Evolutionary conservation across 2,113 vertebrate genomes (phyloP).

Genomic region (Phocoena phocoena): DNA sequence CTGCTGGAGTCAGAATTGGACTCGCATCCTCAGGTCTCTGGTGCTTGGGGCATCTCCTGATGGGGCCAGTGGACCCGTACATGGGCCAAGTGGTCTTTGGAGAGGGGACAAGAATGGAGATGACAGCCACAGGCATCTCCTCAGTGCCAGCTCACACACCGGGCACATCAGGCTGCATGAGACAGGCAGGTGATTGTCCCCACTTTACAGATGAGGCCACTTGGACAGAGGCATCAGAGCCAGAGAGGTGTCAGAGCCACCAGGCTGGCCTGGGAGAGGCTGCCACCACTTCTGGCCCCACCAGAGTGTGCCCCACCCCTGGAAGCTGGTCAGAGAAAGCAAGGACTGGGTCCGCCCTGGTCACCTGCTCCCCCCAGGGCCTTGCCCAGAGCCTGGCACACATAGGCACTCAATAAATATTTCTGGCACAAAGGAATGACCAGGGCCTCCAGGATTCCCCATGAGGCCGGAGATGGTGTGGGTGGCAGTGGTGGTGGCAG

Average conservation of each 20-base stretch:
- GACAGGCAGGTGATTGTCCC: background rate
- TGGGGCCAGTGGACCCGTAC: background rate
- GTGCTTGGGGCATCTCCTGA: background rate
- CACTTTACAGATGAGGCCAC: background rate
- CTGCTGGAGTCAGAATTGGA: background rate
- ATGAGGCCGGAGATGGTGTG: background rate
- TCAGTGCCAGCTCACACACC: fast-evolving
- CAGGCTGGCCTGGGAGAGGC: background rate
- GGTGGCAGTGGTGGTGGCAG: fast-evolving
- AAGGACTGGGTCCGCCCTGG: background rate
- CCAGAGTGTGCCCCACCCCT: no score
- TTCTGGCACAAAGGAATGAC: background rate
- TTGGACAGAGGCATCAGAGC: background rate
- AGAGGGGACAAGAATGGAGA: fast-evolving
- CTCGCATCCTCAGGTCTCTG: background rate
- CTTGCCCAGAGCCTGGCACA: background rate
- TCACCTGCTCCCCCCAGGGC: background rate
- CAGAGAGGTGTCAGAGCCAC: background rate
- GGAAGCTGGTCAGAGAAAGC: background rate
- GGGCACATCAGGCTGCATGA: background rate
- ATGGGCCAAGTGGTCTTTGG: background rate
- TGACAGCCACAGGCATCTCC: background rate
- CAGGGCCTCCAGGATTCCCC: background rate
- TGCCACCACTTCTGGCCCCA: no score
- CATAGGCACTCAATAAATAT: background rate